Evolutionary conservation across 2,888 invertebrate genomes (phyloP).

Genomic region (Agrotis puta): DNA sequence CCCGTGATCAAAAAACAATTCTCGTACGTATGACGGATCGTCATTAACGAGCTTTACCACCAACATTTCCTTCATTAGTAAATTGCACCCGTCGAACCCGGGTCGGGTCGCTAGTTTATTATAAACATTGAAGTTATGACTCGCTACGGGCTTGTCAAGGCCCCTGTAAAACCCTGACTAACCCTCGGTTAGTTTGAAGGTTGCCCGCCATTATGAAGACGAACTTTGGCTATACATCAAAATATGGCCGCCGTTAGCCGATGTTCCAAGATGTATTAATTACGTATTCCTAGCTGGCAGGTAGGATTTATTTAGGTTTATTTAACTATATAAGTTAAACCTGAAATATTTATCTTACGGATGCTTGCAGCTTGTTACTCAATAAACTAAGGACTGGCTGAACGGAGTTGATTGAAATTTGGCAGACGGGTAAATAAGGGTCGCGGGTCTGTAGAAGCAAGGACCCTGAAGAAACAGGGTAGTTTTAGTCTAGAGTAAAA

Average conservation of each 20-base stretch:
- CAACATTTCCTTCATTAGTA: background rate
- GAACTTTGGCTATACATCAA: constrained; percentile 51
- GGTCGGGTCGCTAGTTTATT: constrained; percentile 1
- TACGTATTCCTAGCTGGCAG: constrained; percentile 16
- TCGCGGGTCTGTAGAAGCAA: too few relatives aligned
- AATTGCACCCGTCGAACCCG: background rate
- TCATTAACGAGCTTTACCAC: background rate
- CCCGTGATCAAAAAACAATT: background rate
- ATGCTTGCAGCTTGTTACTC: too few relatives aligned
- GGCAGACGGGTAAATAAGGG: too few relatives aligned
- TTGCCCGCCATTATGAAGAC: constrained; percentile 13
- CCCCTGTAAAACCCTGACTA: constrained; percentile 45
- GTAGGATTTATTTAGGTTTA: constrained; percentile 7
- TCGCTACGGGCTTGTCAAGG: constrained; percentile 52
- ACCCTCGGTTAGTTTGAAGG: constrained; percentile 48
- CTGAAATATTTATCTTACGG: constrained; percentile 15
- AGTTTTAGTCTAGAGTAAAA: too few relatives aligned
- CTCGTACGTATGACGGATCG: background rate
- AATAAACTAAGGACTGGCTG: too few relatives aligned
- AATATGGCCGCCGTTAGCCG: constrained; percentile 11
- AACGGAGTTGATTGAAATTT: too few relatives aligned
- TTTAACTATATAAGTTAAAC: background rate
- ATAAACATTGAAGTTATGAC: constrained; percentile 24
- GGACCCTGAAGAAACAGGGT: too few relatives aligned
- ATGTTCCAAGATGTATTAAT: constrained; percentile 27